Evolutionary conservation across 2,113 vertebrate species (phyloP).

Genomic region (Tragelaphus imberbis): DNA sequence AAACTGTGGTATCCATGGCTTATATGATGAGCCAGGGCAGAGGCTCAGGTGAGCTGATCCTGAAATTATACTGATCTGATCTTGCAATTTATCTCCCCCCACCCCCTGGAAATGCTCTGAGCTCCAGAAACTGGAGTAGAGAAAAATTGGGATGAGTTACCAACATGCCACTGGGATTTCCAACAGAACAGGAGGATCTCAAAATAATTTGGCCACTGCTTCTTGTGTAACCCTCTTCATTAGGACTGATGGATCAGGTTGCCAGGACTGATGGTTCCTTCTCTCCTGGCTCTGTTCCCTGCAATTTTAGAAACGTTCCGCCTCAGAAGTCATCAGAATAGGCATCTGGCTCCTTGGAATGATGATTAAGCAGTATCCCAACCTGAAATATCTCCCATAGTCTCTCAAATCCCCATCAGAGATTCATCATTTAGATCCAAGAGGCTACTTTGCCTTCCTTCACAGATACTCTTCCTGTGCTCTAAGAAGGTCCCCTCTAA

Average conservation of each 20-base stretch:
- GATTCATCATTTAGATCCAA: background rate
- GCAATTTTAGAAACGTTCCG: background rate
- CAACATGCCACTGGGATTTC: background rate
- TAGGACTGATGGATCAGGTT: background rate
- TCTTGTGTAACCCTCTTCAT: conserved; percentile 4
- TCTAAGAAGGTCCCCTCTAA: background rate
- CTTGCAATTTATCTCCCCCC: background rate
- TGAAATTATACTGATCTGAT: background rate
- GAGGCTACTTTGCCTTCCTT: background rate
- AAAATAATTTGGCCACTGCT: background rate
- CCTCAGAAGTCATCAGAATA: background rate
- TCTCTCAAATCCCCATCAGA: background rate
- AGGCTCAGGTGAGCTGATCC: background rate
- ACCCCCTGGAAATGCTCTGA: background rate
- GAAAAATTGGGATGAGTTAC: background rate
- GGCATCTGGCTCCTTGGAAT: conserved; percentile 38
- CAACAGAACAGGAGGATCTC: background rate
- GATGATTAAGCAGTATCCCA: background rate
- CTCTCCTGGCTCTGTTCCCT: background rate
- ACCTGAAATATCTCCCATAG: background rate
- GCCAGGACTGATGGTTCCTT: background rate
- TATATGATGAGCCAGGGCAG: background rate
- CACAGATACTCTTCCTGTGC: background rate
- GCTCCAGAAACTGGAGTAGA: background rate
- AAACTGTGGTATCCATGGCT: background rate